Conservation (phyloP, 2,113 vertebrate genomes). For the Eulemur rufifrons region DNA sequence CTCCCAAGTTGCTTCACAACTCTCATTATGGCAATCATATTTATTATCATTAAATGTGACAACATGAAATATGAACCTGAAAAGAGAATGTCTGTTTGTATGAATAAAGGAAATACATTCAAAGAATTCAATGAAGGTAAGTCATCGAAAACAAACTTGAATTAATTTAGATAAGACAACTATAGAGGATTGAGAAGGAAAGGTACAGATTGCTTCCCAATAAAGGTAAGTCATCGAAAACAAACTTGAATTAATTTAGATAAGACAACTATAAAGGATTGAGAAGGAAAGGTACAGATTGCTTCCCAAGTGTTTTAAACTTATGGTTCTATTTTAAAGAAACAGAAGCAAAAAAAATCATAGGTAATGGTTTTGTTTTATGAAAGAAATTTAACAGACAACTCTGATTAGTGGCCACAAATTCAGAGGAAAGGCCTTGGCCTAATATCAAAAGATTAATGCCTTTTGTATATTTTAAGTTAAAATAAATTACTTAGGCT, state of each 20-base stretch:
- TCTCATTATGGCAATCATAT: not conserved
- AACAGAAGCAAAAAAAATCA: not conserved
- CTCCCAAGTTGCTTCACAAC: not conserved
- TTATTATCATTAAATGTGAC: not conserved
- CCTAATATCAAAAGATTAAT: not conserved
- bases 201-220: not conserved
- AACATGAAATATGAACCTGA: not conserved
- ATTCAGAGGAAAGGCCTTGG: not conserved
- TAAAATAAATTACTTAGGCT: not conserved
- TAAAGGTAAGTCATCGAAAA: not conserved
- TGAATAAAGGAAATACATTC: not conserved
- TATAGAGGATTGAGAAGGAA: no score
- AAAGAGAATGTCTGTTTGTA: slow-evolving; percentile 11
- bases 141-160: not conserved
- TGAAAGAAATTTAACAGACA: not conserved
- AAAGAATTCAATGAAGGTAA: slow-evolving; percentile 1
- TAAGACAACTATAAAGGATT: not conserved
- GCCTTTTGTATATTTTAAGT: not conserved
- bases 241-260: not conserved
- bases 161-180: not conserved
- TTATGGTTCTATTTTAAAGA: not conserved
- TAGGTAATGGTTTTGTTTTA: not conserved
- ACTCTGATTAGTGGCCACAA: not conserved
- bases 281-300: not conserved
- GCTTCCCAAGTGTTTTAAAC: not conserved